phyloP scores from a whole-genome alignment of 2,797 vertebrate species.

The Etheostoma perlongum region DNA sequence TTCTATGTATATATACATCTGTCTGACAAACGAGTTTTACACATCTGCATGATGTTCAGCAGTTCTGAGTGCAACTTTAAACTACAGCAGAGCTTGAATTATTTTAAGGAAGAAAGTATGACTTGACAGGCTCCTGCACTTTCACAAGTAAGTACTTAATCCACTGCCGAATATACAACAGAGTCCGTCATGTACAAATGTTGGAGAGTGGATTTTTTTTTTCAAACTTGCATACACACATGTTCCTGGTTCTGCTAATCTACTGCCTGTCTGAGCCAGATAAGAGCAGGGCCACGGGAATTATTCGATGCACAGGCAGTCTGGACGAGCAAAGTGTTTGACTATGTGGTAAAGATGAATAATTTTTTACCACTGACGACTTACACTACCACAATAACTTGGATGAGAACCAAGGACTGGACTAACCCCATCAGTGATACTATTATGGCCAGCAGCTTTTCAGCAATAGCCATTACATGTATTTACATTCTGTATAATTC shows the following conservation, averaged over 20 bases:
- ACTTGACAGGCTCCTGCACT: not conserved
- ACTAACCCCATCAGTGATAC: not conserved
- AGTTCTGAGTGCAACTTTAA: not conserved
- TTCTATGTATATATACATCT: no score
- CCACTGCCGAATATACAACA: no score
- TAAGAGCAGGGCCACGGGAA: slow-evolving; percentile 15
- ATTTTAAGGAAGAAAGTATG: slow-evolving; percentile 1
- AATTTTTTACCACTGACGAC: slow-evolving; percentile 11
- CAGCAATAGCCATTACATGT: not conserved
- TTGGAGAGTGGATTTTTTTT: not conserved
- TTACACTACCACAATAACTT: not conserved
- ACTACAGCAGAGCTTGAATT: not conserved
- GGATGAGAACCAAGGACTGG: no score
- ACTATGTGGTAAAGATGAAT: slow-evolving; percentile 12
- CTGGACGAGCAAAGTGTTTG: not conserved
- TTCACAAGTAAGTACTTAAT: slow-evolving; percentile 7
- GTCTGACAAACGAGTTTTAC: no score
- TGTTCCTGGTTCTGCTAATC: slow-evolving; percentile 52
- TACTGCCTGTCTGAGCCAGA: slow-evolving; percentile 33
- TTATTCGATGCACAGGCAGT: slow-evolving; percentile 15
- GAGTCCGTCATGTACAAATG: no score
- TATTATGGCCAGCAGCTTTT: not conserved
- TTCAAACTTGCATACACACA: slow-evolving; percentile 14
- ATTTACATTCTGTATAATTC: no score
- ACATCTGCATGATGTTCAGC: not conserved